These are phyloP conservation scores for Heteromyza rotundicornis DNA, from an alignment of 2,888 invertebrate species.

Conservation along the genomic window DNA sequence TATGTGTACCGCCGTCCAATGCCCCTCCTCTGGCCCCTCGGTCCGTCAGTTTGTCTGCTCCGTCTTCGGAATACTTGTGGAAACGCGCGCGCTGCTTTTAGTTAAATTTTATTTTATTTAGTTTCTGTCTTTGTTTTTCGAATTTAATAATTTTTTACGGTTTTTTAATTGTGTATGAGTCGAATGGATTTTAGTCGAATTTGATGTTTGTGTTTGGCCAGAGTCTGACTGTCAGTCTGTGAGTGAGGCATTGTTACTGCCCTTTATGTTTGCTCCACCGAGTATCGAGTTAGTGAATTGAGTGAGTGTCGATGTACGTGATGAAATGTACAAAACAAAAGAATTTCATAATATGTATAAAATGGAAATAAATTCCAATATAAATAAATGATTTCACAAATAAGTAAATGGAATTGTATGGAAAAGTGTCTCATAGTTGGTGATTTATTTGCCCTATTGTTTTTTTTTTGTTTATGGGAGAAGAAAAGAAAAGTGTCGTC, in stretches of 20 bases:
- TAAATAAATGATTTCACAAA: no score
- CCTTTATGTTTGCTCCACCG: neutral
- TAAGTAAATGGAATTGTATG: no score
- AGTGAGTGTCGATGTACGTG: neutral
- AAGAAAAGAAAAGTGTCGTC: no score
- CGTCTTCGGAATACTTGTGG: neutral
- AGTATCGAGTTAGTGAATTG: neutral
- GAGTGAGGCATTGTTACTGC: neutral
- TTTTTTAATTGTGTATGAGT: neutral
- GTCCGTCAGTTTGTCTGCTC: no score
- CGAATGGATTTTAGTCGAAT: constrained; percentile 4
- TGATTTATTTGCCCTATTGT: no score
- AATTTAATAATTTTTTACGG: neutral
- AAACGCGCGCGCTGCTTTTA: neutral
- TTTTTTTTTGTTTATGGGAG: no score
- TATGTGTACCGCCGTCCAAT: no score
- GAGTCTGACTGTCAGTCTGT: neutral
- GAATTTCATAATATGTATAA: no score
- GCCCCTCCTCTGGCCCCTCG: no score
- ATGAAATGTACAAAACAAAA: neutral
- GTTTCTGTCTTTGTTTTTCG: neutral
- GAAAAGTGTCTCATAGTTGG: no score
- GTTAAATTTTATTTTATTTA: neutral
- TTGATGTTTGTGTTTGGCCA: neutral
- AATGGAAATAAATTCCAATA: no score